phyloP scores from a whole-genome alignment of 2,888 invertebrate genomes.

The Leptinotarsa tumamoca region DNA sequence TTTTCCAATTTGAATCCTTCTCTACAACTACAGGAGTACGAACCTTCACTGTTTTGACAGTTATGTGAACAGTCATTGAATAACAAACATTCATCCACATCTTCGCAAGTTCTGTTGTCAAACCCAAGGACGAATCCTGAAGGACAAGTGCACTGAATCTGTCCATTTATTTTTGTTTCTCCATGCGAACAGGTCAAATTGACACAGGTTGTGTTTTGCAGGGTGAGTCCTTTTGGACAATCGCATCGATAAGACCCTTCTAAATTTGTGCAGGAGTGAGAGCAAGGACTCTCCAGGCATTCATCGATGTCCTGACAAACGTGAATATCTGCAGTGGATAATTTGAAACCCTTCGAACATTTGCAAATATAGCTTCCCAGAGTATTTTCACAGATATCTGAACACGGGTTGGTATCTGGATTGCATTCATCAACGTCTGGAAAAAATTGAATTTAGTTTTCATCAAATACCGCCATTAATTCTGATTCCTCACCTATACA shows the following conservation, averaged over 20 bases:
- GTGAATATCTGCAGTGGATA: conserved; percentile 56
- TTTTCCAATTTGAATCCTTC: conserved; percentile 65
- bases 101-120: conserved; percentile 64
- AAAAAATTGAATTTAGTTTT: conserved; percentile 46
- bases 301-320: conserved; percentile 64
- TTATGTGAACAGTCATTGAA: conserved; percentile 67
- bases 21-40: conserved; percentile 72
- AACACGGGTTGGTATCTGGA: conserved; percentile 64
- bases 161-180: conserved; percentile 57
- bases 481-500: conserved; percentile 62
- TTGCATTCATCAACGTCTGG: conserved; percentile 66
- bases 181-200: conserved; percentile 62
- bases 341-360: conserved; percentile 69
- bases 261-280: conserved; percentile 72
- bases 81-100: conserved; percentile 66
- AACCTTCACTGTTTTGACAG: conserved; percentile 70
- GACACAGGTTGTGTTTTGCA: conserved; percentile 58
- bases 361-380: conserved; percentile 71
- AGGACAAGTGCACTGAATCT: conserved; percentile 65
- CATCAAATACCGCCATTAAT: not conserved
- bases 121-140: conserved; percentile 61
- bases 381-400: conserved; percentile 69
- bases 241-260: conserved; percentile 72
- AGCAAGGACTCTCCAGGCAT: conserved; percentile 65
- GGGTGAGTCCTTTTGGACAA: conserved; percentile 55